Conservation (phyloP, 2,113 vertebrate genomes). For the Chascanopsetta lugubris region DNA sequence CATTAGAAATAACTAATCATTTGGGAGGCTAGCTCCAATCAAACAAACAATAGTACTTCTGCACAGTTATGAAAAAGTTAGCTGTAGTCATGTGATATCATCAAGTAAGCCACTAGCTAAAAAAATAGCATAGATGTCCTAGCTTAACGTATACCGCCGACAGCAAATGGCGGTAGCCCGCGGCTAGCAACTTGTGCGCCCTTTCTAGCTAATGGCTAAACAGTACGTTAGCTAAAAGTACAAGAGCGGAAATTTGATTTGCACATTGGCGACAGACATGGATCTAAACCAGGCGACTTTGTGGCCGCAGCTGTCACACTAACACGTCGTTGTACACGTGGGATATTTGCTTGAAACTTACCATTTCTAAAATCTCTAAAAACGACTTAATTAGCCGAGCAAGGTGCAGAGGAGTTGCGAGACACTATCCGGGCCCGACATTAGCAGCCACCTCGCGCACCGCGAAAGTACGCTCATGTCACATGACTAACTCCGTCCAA, state of each 20-base stretch:
- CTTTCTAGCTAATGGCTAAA: conserved; percentile 17
- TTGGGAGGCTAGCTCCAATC: background rate
- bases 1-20: background rate
- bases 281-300: too few species aligned
- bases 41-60: background rate
- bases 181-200: conserved; percentile 24
- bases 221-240: background rate
- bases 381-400: conserved; percentile 21
- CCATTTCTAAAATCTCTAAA: conserved; percentile 66
- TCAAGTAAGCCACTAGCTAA: too few species aligned
- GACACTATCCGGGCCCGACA: background rate
- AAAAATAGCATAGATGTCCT: too few species aligned
- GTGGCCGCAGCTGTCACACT: background rate
- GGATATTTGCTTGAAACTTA: conserved; percentile 10
- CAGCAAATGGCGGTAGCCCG: background rate
- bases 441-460: background rate
- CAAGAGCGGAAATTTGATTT: background rate
- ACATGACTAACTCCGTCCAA: conserved; percentile 21
- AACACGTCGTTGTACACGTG: rapidly evolving
- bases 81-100: too few species aligned
- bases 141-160: too few species aligned
- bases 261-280: background rate
- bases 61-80: background rate
- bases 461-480: conserved; percentile 22
- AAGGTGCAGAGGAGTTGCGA: background rate